Percentiles rank a stretch among this genome's conserved stretches.
Evolutionary conservation across 2,113 vertebrate species (phyloP).

Genomic region (Fregetta grallaria): DNA sequence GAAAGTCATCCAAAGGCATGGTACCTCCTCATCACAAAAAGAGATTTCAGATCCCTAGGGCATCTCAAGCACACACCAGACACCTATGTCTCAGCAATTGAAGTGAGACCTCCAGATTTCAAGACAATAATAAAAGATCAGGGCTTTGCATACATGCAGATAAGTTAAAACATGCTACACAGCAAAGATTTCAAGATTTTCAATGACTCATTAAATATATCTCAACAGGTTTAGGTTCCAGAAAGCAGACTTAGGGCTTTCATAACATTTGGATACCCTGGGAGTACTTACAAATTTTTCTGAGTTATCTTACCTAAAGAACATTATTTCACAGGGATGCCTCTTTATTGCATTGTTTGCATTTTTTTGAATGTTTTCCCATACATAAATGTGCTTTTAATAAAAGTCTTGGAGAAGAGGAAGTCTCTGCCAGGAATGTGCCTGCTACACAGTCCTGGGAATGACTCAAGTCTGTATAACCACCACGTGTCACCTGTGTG

Average conservation of each 20-base stretch:
- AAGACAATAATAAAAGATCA: neutral
- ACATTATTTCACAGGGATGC: neutral
- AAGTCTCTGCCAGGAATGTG: neutral
- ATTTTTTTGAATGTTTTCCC: neutral
- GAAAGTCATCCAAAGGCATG: neutral
- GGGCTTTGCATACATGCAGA: neutral
- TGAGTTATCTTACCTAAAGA: neutral
- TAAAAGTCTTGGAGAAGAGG: neutral
- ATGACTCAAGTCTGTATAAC: neutral
- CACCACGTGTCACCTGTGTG: fast-evolving
- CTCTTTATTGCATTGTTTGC: neutral
- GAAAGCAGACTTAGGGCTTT: neutral
- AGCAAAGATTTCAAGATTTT: neutral
- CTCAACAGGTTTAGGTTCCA: neutral
- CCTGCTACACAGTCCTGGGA: fast-evolving
- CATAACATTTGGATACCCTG: neutral
- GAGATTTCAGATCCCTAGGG: neutral
- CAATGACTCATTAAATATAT: neutral
- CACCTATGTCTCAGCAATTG: neutral
- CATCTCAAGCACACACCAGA: neutral
- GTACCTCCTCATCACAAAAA: neutral
- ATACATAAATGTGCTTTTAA: neutral
- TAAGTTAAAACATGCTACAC: neutral
- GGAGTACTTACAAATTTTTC: neutral
- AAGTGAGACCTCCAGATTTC: neutral